Evolutionary conservation across 2,113 vertebrate species (phyloP).

Genomic region (Xiphophorus maculatus): DNA sequence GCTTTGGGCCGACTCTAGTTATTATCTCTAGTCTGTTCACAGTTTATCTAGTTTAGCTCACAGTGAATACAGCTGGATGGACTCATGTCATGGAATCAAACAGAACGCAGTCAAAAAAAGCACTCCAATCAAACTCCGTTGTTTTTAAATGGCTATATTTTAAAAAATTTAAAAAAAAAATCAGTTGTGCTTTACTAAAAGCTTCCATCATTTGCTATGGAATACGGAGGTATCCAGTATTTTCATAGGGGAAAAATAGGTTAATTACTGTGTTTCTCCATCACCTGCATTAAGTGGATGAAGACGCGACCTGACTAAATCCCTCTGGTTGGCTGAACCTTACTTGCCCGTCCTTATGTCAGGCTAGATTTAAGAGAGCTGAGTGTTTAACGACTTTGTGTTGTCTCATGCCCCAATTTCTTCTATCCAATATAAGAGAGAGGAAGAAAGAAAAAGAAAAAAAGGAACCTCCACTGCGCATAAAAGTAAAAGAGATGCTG

Average conservation of each 20-base stretch:
- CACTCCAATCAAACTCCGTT: not conserved
- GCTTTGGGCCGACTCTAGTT: too few relatives aligned
- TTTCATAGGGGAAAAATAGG: constrained; percentile 16
- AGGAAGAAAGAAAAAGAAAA: not conserved
- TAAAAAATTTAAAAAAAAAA: not conserved
- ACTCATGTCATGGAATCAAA: not conserved
- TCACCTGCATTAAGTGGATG: constrained; percentile 60
- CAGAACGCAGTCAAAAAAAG: constrained; percentile 4
- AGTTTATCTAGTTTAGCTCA: constrained; percentile 3
- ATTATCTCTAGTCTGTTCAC: not conserved
- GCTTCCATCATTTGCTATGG: not conserved
- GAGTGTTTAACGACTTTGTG: constrained; percentile 51
- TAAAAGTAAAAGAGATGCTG: constrained; percentile 27
- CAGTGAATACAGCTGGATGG: not conserved
- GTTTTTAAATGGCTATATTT: not conserved
- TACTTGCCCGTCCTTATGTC: constrained; percentile 45
- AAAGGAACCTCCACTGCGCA: constrained; percentile 37
- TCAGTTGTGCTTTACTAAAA: not conserved
- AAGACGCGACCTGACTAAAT: constrained; percentile 49
- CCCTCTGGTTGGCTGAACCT: constrained; percentile 31
- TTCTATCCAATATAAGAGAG: not conserved
- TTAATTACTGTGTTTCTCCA: constrained; percentile 23
- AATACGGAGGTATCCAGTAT: not conserved
- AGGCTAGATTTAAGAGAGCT: constrained; percentile 47
- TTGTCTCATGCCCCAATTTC: constrained; percentile 56